These are phyloP conservation scores for Caenorhabditis briggsae DNA, from an alignment of 1,140 invertebrate species.

Conservation along the genomic window DNA sequence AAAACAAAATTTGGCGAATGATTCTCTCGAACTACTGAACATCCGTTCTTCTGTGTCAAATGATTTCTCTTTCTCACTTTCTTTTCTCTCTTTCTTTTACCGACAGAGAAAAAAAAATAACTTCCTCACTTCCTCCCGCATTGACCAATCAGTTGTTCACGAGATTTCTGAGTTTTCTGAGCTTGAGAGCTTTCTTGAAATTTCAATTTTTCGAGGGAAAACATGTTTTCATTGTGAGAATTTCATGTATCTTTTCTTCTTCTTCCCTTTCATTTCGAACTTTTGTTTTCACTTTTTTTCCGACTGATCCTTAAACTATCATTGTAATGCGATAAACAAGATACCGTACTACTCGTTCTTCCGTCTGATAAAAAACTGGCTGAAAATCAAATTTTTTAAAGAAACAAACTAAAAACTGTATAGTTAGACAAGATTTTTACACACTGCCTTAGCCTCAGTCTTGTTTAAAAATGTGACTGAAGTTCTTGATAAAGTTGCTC, in stretches of 20 bases:
- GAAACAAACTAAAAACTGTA: too few relatives aligned
- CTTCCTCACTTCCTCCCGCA: neutral
- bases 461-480: neutral
- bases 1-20: neutral
- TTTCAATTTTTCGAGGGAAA: neutral
- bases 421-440: too few relatives aligned
- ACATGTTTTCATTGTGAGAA: conserved; percentile 11
- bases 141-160: neutral
- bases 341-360: too few relatives aligned
- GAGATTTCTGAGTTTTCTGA: neutral
- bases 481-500: neutral
- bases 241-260: neutral
- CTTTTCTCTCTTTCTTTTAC: neutral
- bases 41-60: neutral
- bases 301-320: neutral
- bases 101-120: neutral
- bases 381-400: too few relatives aligned
- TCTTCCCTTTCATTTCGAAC: neutral
- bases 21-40: neutral
- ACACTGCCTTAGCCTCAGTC: too few relatives aligned
- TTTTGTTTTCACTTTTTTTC: conserved; percentile 19
- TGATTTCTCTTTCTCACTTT: neutral
- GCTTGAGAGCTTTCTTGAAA: neutral
- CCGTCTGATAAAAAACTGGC: too few relatives aligned
- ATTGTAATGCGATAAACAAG: too few relatives aligned